phyloP scores from a whole-genome alignment of 2,797 vertebrate genomes.

The Psittacula echo region DNA sequence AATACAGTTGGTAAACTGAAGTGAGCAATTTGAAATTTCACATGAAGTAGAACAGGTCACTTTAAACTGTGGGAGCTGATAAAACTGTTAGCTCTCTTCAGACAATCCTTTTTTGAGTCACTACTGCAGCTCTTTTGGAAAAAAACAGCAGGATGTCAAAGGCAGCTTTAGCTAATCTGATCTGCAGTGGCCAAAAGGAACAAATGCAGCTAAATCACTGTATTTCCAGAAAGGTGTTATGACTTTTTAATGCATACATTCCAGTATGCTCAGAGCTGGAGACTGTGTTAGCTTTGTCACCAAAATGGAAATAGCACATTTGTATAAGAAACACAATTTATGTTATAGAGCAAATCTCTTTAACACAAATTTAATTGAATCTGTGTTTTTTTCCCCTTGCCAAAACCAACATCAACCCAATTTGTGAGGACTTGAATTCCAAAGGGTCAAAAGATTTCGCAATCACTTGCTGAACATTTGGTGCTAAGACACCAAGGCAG shows the following conservation, averaged over 20 bases:
- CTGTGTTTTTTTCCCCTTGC: not conserved
- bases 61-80: not conserved
- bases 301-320: not conserved
- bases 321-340: not conserved
- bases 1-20: not conserved
- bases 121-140: not conserved
- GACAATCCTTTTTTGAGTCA: not conserved
- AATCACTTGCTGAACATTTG: not conserved
- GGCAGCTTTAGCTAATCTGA: not conserved
- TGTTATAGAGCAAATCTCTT: not conserved
- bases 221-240: not conserved
- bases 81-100: not conserved
- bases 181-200: not conserved
- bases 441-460: not conserved
- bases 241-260: not conserved
- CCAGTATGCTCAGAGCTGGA: not conserved
- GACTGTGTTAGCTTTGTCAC: not conserved
- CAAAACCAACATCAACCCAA: not conserved
- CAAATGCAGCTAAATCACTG: not conserved
- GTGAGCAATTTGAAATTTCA: not conserved
- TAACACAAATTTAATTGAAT: not conserved
- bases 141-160: not conserved
- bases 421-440: not conserved
- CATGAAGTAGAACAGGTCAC: not conserved
- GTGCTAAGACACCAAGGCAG: not conserved